Conservation (phyloP, 2,888 invertebrate genomes). For the Malthinus flaveolus region DNA sequence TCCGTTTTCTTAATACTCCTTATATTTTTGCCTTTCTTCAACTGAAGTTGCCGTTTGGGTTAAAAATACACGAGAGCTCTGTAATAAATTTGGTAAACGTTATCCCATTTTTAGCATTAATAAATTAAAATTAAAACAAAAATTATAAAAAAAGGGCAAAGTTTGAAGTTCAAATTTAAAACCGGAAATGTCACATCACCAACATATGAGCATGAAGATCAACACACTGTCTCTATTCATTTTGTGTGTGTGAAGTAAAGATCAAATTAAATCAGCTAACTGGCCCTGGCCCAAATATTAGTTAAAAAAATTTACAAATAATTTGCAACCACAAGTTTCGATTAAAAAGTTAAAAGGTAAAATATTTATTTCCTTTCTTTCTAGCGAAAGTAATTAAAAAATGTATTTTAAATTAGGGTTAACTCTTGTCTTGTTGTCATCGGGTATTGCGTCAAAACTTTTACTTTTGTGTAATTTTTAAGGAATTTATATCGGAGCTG, state of each 20-base stretch:
- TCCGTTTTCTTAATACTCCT: too few species aligned
- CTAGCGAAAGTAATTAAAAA: background rate
- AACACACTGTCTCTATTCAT: slow-evolving; percentile 28
- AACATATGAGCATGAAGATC: slow-evolving; percentile 42
- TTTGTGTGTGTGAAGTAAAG: slow-evolving; percentile 11
- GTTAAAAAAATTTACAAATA: slow-evolving; percentile 2
- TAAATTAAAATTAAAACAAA: too few species aligned
- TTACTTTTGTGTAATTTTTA: too few species aligned
- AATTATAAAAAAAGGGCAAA: background rate
- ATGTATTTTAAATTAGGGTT: slow-evolving; percentile 2
- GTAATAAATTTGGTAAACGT: too few species aligned
- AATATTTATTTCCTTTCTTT: background rate
- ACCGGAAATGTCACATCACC: slow-evolving; percentile 46
- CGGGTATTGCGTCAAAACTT: background rate
- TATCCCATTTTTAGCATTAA: too few species aligned
- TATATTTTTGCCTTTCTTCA: too few species aligned
- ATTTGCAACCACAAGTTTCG: background rate
- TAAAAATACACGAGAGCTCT: too few species aligned
- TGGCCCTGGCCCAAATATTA: slow-evolving; percentile 10
- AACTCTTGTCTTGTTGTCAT: slow-evolving; percentile 22
- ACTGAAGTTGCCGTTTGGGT: too few species aligned
- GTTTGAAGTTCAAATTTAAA: slow-evolving; percentile 3
- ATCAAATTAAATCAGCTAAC: slow-evolving; percentile 1
- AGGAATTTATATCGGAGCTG: background rate
- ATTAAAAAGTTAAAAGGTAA: background rate